Conservation (phyloP, 2,888 invertebrate genomes). For the Ophonus ardosiacus region DNA sequence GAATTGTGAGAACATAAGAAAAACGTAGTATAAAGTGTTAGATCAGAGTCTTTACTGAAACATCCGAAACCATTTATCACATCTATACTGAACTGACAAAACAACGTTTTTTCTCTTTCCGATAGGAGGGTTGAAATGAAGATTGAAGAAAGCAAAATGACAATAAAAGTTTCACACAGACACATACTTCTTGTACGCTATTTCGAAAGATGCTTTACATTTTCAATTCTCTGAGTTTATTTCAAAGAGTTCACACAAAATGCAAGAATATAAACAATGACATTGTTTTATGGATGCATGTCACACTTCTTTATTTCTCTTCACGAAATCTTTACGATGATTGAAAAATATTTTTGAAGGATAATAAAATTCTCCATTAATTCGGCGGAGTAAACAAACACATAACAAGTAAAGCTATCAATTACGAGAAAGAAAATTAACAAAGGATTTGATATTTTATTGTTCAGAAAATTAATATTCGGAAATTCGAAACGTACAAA, state of each 20-base stretch:
- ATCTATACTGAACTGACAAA: slow-evolving; percentile 15
- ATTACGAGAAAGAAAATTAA: slow-evolving; percentile 21
- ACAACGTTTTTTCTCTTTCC: slow-evolving; percentile 38
- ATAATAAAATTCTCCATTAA: slow-evolving; percentile 29
- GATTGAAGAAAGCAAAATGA: slow-evolving; percentile 45
- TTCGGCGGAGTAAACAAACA: slow-evolving; percentile 10
- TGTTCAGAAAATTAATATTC: background rate
- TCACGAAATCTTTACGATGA: slow-evolving; percentile 1
- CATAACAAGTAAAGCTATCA: slow-evolving; percentile 30
- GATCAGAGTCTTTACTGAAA: slow-evolving; percentile 18
- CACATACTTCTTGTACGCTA: background rate
- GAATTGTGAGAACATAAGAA: slow-evolving; percentile 4
- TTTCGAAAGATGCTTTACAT: background rate
- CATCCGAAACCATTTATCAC: slow-evolving; percentile 44
- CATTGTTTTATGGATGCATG: background rate
- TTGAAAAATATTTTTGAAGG: slow-evolving; percentile 1
- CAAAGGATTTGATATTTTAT: background rate
- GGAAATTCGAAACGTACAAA: background rate
- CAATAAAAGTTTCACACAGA: slow-evolving; percentile 33
- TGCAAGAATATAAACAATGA: background rate
- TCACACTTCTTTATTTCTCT: background rate
- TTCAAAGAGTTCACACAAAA: background rate
- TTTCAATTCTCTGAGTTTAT: background rate
- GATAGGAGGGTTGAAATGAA: slow-evolving; percentile 36
- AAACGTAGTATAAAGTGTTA: background rate